Conservation (phyloP, 2,113 vertebrate genomes). For the Aptenodytes patagonicus region DNA sequence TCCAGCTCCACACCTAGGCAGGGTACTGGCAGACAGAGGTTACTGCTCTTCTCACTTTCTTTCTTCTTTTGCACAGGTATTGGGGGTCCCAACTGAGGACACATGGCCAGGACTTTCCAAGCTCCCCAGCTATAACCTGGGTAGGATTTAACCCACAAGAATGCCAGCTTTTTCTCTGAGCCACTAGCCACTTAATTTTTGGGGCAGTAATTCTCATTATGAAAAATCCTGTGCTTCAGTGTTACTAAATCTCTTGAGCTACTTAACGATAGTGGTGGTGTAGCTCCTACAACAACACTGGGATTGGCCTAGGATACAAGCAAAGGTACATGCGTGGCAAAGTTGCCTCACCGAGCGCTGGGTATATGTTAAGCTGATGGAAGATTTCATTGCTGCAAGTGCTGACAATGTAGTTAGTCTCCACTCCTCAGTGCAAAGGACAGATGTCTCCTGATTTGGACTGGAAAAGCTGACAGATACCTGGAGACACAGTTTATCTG, state of each 20-base stretch:
- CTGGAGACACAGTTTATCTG: background rate
- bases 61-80: slow-evolving; percentile 72
- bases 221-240: background rate
- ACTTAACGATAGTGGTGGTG: background rate
- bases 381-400: background rate
- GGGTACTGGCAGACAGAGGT: background rate
- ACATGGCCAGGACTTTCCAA: slow-evolving; percentile 86
- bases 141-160: slow-evolving; percentile 55
- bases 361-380: background rate
- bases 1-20: background rate
- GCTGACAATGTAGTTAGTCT: background rate
- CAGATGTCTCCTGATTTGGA: background rate
- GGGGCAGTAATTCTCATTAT: background rate
- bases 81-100: slow-evolving; percentile 83
- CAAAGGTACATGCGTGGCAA: background rate
- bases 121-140: slow-evolving; percentile 83
- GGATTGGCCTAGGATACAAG: background rate
- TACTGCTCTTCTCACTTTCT: background rate
- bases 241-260: background rate
- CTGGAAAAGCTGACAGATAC: background rate
- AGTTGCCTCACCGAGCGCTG: background rate
- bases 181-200: background rate
- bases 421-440: background rate
- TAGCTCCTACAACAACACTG: background rate
- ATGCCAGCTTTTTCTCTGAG: background rate